Percentiles rank a stretch among this genome's conserved stretches.
phyloP scores from a whole-genome alignment of 2,113 vertebrate genomes.

The Rhagologus leucostigma region DNA sequence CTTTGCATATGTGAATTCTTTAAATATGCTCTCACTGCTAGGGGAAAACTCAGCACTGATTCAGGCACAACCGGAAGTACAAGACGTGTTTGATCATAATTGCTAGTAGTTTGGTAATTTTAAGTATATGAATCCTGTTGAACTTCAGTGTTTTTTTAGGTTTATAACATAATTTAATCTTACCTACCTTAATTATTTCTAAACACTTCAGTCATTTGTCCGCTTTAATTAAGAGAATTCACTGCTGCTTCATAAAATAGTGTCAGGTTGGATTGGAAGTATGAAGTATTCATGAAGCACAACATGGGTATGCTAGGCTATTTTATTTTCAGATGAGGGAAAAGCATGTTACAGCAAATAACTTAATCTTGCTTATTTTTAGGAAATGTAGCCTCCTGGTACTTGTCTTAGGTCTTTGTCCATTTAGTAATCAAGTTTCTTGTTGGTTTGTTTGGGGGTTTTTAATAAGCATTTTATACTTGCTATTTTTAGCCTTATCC shows the following conservation, averaged over 20 bases:
- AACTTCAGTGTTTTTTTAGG: neutral
- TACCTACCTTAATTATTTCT: neutral
- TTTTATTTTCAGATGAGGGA: neutral
- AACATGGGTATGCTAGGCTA: neutral
- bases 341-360: neutral
- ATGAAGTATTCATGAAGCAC: neutral
- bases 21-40: neutral
- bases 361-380: neutral
- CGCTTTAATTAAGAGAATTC: neutral
- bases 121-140: neutral
- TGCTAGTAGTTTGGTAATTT: neutral
- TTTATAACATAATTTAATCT: neutral
- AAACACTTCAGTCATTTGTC: neutral
- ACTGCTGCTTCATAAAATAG: neutral
- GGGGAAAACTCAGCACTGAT: neutral
- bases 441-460: neutral
- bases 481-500: neutral
- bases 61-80: neutral
- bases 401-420: neutral
- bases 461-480: neutral
- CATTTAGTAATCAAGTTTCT: neutral
- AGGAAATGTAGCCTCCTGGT: neutral
- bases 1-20: neutral
- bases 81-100: neutral
- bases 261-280: neutral